Percentiles rank a stretch among this genome's conserved stretches.
phyloP scores from a whole-genome alignment of 2,797 vertebrate species.

The Ibycter americanus region DNA sequence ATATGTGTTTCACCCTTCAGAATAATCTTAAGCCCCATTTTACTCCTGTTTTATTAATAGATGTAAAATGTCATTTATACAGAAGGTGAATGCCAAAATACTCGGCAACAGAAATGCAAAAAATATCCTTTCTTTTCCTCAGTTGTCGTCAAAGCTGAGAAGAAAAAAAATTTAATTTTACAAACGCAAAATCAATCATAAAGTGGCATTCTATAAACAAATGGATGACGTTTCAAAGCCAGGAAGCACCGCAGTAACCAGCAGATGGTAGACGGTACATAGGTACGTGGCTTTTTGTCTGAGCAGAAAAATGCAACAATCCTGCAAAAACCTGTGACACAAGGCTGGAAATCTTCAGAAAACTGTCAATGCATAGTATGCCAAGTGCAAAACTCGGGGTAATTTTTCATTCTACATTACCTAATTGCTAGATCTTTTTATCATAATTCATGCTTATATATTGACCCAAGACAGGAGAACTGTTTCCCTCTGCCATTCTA shows the following conservation, averaged over 20 bases:
- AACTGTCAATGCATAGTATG: accelerated
- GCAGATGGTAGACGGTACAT: background rate
- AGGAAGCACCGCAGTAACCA: background rate
- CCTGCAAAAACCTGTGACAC: background rate
- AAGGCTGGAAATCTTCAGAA: background rate
- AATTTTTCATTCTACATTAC: background rate
- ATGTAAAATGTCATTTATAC: background rate
- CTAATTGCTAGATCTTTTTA: background rate
- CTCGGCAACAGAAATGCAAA: background rate
- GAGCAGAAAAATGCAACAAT: background rate
- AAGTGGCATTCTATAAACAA: conserved; percentile 3
- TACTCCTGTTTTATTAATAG: background rate
- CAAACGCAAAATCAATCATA: conserved; percentile 11
- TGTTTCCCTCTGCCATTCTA: background rate
- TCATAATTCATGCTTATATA: background rate
- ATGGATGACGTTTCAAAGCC: conserved; percentile 5
- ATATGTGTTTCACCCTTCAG: background rate
- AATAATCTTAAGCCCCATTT: background rate
- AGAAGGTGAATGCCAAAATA: background rate
- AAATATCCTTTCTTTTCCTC: background rate
- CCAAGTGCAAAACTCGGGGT: background rate
- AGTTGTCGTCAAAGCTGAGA: background rate
- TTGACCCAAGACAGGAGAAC: background rate
- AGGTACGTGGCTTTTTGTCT: background rate
- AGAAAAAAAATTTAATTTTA: background rate